Percentiles rank a stretch among this genome's conserved stretches.
phyloP scores from a whole-genome alignment of 1,140 invertebrate genomes.

The Ceratina australensis region DNA sequence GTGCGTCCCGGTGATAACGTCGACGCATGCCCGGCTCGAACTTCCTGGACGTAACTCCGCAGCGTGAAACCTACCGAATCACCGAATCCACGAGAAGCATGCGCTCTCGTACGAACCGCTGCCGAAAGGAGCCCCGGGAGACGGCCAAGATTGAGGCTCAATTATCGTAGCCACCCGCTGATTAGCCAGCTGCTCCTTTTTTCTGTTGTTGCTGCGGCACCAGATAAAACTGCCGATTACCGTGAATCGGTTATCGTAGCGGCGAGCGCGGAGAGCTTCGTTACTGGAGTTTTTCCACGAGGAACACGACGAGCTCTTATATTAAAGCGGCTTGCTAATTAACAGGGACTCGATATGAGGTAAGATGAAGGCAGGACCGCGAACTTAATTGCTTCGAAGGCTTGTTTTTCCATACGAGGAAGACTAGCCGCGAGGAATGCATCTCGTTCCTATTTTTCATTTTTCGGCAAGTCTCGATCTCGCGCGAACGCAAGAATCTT shows the following conservation, averaged over 20 bases:
- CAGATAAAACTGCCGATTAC: constrained; percentile 48
- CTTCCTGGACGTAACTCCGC: constrained; percentile 65
- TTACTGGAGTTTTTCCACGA: constrained; percentile 12
- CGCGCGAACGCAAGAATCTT: no score
- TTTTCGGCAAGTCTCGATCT: no score
- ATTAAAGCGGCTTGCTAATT: constrained; percentile 31
- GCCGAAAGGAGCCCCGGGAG: not conserved
- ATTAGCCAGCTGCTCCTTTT: constrained; percentile 42
- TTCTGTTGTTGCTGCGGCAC: constrained; percentile 12
- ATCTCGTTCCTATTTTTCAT: no score
- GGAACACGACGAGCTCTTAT: constrained; percentile 15
- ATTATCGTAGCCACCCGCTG: constrained; percentile 55
- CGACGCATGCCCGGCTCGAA: constrained; percentile 52
- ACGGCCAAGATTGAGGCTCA: constrained; percentile 38
- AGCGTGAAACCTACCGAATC: constrained; percentile 42
- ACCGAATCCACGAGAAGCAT: constrained; percentile 7
- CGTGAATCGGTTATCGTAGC: constrained; percentile 42
- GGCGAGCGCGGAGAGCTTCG: not conserved
- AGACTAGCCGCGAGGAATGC: no score
- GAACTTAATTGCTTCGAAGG: not conserved
- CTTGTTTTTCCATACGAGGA: no score
- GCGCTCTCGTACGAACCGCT: constrained; percentile 3
- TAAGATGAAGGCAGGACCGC: not conserved
- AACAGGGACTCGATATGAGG: not conserved
- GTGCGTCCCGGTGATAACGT: constrained; percentile 68